Evolutionary conservation across 2,113 vertebrate genomes (phyloP).

Genomic region (Archilochus colubris): DNA sequence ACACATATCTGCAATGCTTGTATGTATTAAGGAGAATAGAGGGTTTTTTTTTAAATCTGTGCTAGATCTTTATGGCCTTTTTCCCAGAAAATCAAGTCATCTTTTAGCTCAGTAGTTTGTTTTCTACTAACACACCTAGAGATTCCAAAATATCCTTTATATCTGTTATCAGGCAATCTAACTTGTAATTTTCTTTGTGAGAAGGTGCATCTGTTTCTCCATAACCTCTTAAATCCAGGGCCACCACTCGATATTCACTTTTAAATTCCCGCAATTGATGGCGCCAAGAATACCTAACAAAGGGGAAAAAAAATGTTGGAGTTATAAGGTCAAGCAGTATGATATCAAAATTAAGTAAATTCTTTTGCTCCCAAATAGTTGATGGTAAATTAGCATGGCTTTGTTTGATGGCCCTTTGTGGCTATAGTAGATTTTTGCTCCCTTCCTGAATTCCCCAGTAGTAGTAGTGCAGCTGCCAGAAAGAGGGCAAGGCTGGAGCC

Average conservation of each 20-base stretch:
- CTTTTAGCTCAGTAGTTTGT: background rate
- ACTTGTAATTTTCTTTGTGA: slow-evolving; percentile 86
- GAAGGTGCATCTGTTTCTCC: slow-evolving; percentile 93
- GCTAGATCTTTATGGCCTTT: background rate
- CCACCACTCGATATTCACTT: slow-evolving; percentile 95
- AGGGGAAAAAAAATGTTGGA: background rate
- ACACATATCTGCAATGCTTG: background rate
- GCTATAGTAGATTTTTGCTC: background rate
- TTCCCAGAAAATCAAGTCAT: background rate
- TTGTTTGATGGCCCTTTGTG: background rate
- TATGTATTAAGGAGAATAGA: background rate
- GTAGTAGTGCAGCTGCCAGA: background rate
- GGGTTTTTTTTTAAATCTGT: background rate
- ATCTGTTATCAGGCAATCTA: slow-evolving; percentile 91
- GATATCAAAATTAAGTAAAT: background rate
- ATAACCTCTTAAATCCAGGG: slow-evolving; percentile 94
- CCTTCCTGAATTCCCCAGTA: background rate
- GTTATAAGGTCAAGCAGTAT: slow-evolving; percentile 24
- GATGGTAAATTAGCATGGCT: background rate
- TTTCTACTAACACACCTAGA: slow-evolving; percentile 82
- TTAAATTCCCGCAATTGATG: slow-evolving; percentile 97
- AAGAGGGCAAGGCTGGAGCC: background rate
- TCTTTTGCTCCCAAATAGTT: background rate
- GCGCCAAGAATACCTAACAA: slow-evolving; percentile 94
- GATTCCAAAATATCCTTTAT: slow-evolving; percentile 97